Base-by-base conservation (phyloP, 2,113 vertebrate species). In the Pagrus major region DNA sequence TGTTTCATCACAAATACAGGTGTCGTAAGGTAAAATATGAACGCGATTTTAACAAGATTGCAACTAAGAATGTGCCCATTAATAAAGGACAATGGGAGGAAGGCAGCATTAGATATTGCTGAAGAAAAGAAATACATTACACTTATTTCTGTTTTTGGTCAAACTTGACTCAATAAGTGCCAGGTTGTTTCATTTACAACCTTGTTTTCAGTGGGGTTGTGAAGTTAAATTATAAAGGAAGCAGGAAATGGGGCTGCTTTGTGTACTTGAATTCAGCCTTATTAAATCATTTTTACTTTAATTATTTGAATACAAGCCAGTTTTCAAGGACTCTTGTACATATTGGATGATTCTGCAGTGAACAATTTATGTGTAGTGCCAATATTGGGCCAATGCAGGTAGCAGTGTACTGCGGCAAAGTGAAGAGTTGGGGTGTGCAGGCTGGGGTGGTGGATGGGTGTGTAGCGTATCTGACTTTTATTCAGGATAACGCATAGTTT, bases 1-100 rank as follows among this genome's bases (percentile, higher is more conserved):
- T 69, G 15, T 59, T 71, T 64, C 15, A 65, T 82, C 49, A 72
- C 35, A 81, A 51, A 46, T 70, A 78, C 55, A 72, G 3, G 67
- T 56, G 9, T 51, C 11, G 42, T 29, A 63, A 35, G 1, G 33
- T 49, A n/a, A 25, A 37, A 29, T 5, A 39, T 11, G 2, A 18
- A 72, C 76, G 25, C 47, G 25, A 52, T 63, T 37, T 10, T 29
- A 65, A 29, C 16, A 67, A 23, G 14, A n/a, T n/a, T 29, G 42
- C 35, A 35, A 25, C 25, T 16, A 54, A 63, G n/a, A 66, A 33
- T 37, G 31, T 39, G 16, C 15, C 37, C 16, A 29, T 58, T 35
- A 76, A 10, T 18, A 67, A 31, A 65, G 35, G 39, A 49, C n/a
- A 37, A 51, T n/a, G 37, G 35, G 3, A 25, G 15, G 29, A 65